These are phyloP conservation scores for Ophion obscuratus DNA, from an alignment of 2,888 invertebrate species.

Conservation along the genomic window DNA sequence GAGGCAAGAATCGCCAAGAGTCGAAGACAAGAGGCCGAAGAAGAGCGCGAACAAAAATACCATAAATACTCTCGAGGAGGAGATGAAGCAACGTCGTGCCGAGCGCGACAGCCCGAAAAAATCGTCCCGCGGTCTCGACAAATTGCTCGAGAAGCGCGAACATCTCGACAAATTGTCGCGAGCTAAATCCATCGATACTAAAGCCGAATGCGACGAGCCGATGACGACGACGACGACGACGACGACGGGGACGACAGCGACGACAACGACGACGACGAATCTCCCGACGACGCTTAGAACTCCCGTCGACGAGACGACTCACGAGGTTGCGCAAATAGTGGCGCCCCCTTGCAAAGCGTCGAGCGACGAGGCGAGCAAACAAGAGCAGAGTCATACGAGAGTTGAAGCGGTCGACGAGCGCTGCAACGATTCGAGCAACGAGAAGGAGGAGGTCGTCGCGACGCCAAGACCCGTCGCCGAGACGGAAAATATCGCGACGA, in stretches of 20 bases:
- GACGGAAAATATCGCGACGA: slow-evolving; percentile 40
- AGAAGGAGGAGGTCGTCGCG: slow-evolving; percentile 55
- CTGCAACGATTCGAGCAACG: slow-evolving; percentile 58
- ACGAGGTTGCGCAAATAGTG: neutral
- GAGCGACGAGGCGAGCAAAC: slow-evolving; percentile 48
- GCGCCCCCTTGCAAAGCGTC: slow-evolving; percentile 8
- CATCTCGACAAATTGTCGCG: slow-evolving; percentile 82
- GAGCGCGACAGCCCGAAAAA: slow-evolving; percentile 86
- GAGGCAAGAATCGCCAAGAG: slow-evolving; percentile 66
- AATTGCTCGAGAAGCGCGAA: slow-evolving; percentile 86
- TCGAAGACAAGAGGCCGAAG: slow-evolving; percentile 76
- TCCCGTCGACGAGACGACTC: slow-evolving; percentile 17
- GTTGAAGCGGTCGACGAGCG: slow-evolving; percentile 49
- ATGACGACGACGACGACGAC: neutral
- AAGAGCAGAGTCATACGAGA: slow-evolving; percentile 42
- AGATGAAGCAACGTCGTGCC: slow-evolving; percentile 82
- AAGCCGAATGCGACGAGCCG: slow-evolving; percentile 62
- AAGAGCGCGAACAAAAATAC: slow-evolving; percentile 76
- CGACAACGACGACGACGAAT: neutral
- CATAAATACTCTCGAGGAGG: slow-evolving; percentile 80
- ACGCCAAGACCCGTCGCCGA: slow-evolving; percentile 37
- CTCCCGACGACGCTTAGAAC: neutral
- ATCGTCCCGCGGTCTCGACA: slow-evolving; percentile 86
- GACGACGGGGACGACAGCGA: neutral
- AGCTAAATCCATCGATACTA: slow-evolving; percentile 73